A percentile compares a stretch with the other conserved stretches of the same genome.
Evolutionary conservation across 2,888 invertebrate species (phyloP).

Genomic region (Pandemis heparana): DNA sequence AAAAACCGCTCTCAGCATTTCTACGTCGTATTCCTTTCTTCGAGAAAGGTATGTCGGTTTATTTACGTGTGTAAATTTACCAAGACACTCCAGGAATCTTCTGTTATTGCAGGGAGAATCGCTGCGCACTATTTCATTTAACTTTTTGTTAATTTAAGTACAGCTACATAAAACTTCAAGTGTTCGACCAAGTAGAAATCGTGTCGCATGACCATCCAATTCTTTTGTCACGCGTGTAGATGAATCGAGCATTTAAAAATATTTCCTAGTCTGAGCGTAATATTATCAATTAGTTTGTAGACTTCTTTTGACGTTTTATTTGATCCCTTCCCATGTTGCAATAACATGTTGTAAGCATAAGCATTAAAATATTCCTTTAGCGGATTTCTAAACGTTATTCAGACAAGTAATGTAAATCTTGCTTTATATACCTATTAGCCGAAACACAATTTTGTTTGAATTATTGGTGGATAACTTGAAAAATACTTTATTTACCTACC

Average conservation of each 20-base stretch:
- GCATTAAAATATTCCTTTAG: background rate
- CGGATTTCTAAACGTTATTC: background rate
- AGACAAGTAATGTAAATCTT: background rate
- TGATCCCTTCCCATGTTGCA: background rate
- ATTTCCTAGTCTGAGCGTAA: background rate
- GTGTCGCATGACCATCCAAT: slow-evolving; percentile 14
- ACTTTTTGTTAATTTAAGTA: slow-evolving; percentile 11
- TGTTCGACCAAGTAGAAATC: background rate
- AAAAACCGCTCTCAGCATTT: slow-evolving; percentile 37
- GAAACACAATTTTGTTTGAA: too few relatives aligned
- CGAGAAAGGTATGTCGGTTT: background rate
- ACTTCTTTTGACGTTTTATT: background rate
- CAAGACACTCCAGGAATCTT: slow-evolving; percentile 4
- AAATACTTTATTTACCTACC: background rate
- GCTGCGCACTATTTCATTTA: slow-evolving; percentile 34
- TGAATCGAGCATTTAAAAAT: background rate
- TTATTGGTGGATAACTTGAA: too few relatives aligned
- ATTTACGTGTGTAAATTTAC: slow-evolving; percentile 34
- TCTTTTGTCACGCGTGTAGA: slow-evolving; percentile 3
- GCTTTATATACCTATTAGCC: too few relatives aligned
- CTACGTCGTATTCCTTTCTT: slow-evolving; percentile 14
- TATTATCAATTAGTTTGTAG: background rate
- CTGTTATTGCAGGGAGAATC: background rate
- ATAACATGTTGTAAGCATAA: background rate
- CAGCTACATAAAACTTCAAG: slow-evolving; percentile 32